A percentile compares a stretch with the other conserved stretches of the same genome.
Evolutionary conservation across 1,140 invertebrate genomes (phyloP).

Genomic region (Brachionus asplanchnoidis): DNA sequence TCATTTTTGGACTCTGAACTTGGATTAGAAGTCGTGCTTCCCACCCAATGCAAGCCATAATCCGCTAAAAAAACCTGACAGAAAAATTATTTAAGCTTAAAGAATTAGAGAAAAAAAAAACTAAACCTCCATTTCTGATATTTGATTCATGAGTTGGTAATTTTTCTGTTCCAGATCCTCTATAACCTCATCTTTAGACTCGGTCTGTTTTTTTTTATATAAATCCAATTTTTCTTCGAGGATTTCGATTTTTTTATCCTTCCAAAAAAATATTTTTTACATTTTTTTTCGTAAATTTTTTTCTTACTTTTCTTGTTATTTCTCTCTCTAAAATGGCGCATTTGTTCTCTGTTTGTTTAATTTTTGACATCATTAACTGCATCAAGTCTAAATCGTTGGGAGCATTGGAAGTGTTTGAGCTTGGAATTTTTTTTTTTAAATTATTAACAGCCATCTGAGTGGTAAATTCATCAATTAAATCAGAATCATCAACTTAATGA

Average conservation of each 20-base stretch:
- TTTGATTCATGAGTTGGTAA: background rate
- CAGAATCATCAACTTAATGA: background rate
- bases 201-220: background rate
- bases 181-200: conserved; percentile 2
- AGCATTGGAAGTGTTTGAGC: background rate
- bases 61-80: background rate
- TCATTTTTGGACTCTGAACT: background rate
- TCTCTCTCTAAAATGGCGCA: background rate
- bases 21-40: background rate
- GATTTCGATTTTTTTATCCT: background rate
- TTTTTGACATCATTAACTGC: conserved; percentile 25
- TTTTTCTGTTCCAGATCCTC: background rate
- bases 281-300: background rate
- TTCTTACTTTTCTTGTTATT: background rate
- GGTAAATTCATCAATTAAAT: conserved; percentile 24
- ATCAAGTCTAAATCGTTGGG: conserved; percentile 23
- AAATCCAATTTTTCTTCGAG: conserved; percentile 10
- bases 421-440: background rate
- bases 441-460: conserved; percentile 26
- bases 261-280: background rate
- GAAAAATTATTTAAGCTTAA: background rate
- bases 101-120: background rate
- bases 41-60: background rate
- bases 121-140: conserved; percentile 10
- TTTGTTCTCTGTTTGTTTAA: background rate